These are phyloP conservation scores for Hippoglossus stenolepis DNA, from an alignment of 2,113 vertebrate genomes.

Conservation along the genomic window DNA sequence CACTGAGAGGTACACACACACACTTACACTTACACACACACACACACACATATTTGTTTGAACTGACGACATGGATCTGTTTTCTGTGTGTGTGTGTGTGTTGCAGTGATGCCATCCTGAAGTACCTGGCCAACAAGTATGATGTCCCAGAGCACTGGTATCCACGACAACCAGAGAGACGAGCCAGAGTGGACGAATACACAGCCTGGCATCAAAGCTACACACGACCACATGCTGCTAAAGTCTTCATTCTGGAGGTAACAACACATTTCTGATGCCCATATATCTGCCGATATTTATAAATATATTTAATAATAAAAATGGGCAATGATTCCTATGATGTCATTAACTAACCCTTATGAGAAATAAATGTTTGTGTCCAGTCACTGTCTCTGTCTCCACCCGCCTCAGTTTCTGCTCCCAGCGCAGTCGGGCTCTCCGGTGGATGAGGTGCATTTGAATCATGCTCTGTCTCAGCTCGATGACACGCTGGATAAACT, in stretches of 20 bases:
- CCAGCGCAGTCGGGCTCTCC: slow-evolving; percentile 50
- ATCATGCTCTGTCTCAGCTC: slow-evolving; percentile 68
- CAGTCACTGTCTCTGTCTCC: not conserved
- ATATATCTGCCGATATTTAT: too few relatives aligned
- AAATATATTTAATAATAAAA: too few relatives aligned
- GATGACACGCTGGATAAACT: slow-evolving; percentile 71
- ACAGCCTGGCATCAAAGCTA: slow-evolving; percentile 82
- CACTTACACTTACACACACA: not conserved
- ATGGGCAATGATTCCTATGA: too few relatives aligned
- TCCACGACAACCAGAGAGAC: slow-evolving; percentile 71
- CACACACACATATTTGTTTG: not conserved
- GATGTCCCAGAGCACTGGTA: slow-evolving; percentile 81
- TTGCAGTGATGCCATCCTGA: slow-evolving; percentile 82
- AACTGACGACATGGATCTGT: not conserved
- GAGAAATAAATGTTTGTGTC: not conserved
- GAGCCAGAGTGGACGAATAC: slow-evolving; percentile 83
- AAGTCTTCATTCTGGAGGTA: slow-evolving; percentile 81
- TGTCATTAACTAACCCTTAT: too few relatives aligned
- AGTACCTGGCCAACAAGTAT: slow-evolving; percentile 77
- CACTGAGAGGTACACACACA: slow-evolving; percentile 78
- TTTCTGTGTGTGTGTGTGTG: slow-evolving; percentile 1
- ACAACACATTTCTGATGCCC: not conserved
- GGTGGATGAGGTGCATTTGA: slow-evolving; percentile 56
- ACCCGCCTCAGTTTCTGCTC: slow-evolving; percentile 70
- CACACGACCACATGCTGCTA: slow-evolving; percentile 74